Evolutionary conservation across 1,140 invertebrate species (phyloP).

Genomic region (Aphelinus atriplicis): DNA sequence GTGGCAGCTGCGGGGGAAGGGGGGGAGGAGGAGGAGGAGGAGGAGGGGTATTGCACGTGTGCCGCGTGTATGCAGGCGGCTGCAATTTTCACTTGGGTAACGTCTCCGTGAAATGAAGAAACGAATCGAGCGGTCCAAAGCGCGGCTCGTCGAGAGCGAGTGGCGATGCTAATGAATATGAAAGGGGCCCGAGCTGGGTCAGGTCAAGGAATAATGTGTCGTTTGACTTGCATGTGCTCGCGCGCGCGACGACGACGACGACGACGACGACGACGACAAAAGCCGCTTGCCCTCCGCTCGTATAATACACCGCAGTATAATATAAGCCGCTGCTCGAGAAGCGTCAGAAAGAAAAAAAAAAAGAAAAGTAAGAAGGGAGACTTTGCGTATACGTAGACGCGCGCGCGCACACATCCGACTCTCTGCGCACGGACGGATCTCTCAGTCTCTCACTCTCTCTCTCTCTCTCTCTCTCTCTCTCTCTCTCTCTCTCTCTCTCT

Average conservation of each 20-base stretch:
- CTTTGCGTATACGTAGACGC: not conserved
- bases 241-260: not conserved
- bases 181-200: conserved; percentile 60
- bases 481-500: too few species aligned
- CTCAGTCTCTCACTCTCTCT: too few species aligned
- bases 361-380: not conserved
- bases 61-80: conserved; percentile 12
- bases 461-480: too few species aligned
- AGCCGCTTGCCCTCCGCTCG: conserved; percentile 28
- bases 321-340: too few species aligned
- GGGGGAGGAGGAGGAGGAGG: too few species aligned
- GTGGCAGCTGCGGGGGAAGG: too few species aligned
- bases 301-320: too few species aligned
- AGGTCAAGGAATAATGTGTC: conserved; percentile 65
- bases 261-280: conserved; percentile 46
- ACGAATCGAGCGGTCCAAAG: conserved; percentile 48
- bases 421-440: not conserved
- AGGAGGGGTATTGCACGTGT: not conserved
- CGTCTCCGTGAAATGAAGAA: too few species aligned
- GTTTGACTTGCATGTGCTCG: conserved; percentile 62
- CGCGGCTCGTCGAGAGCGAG: not conserved
- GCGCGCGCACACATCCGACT: conserved; percentile 1
- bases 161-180: conserved; percentile 61
- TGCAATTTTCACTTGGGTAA: too few species aligned
- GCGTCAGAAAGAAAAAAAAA: not conserved